Base-by-base conservation (phyloP, 2,113 vertebrate genomes). In the Solea solea region DNA sequence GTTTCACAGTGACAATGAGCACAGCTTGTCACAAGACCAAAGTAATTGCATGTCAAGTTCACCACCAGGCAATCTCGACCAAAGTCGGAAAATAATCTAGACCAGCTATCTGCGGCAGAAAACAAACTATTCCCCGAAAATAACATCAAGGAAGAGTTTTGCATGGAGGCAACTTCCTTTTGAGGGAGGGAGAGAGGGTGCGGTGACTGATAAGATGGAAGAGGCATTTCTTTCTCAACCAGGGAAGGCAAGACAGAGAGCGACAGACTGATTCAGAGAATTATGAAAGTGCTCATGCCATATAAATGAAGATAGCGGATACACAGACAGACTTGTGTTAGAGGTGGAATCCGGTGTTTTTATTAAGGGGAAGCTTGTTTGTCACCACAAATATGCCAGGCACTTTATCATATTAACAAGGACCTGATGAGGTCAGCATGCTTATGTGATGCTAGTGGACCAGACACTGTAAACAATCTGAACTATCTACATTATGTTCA, bases 111-210 rank as follows among this genome's bases (percentile, higher is more conserved):
- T 88, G 69, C 25, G 55, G 82, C 79, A 61, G 86, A 88, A 65
- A 59, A 87, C 84, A 86, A 90, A 85, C 74, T 76, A 76, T 78
- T 77, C 84, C 82, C 1, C 77, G 71, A 79, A 89, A 93, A 92
- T 86, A 93, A 91, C 91, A 92, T 89, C 85, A 89, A 85, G 77
- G 81, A 66, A 72, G 76, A 64, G 71, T 57, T 64, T 64, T 13
- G 62, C 80, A 85, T 70, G 61, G 56, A 84, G 78, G 73, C 80
- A 54, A 89, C 88, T 92, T 94, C 91, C 92, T 91, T 81, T 85
- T 67, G 71, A 85, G 82, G 67, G 74, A 82, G 60, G 64, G 60
- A 82, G 64, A 55, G 63, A 83, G 88, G 88, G 86, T 51, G 88
- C 12, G 81, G 85, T 25, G 59, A 41, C 91, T 89, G 91, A 91